Evolutionary conservation across 1,140 invertebrate species (phyloP), one percentile per base, ranked within the genome.

Genomic region (Aphelinus atriplicis): DNA sequence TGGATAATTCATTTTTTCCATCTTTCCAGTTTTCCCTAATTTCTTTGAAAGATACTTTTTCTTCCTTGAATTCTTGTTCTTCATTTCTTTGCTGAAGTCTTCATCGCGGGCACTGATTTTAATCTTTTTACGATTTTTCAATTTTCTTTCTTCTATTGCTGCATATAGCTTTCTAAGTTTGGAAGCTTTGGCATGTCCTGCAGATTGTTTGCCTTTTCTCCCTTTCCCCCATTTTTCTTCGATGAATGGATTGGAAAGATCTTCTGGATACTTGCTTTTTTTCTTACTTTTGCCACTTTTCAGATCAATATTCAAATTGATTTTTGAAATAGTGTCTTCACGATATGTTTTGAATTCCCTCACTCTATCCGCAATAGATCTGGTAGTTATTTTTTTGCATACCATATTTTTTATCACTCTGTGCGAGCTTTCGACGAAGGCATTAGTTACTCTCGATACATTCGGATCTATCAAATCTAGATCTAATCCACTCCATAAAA

Each of bases 391-490:
- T 9, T 55, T 58, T 43, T 63, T 6, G 3, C 71, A 62, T 1
- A 71, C 68, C 3, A 50, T 26, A 1, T 68, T 43, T 66, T 78
- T 78, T 1, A 68, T 68, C 1, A 50, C 48, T 57, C 56, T 60
- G 43, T 71, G 48, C 9, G 26, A 62, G n/a, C 68, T 67, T 68
- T 78, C 68, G 4, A 78, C 53, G 43, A 72, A 78, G 2, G 72
- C 72, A 48, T 77, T 77, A n/a, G 51, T 74, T 4, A 77, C n/a
- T 71, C 72, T 45, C 43, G 76, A 70, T 58, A 74, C 67, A 53
- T 71, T 63, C 2, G 7, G 3, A 58, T 62, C 70, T 2, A 77
- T n/a, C 1, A 66, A 1, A 61, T 77, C 57, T 6, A 77, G 26
- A 55, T 66, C 7, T 45, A 74, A 42, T 1, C 62, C 42, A 9